Conservation (phyloP, 1,140 invertebrate species). For the Pogonomyrmex barbatus region DNA sequence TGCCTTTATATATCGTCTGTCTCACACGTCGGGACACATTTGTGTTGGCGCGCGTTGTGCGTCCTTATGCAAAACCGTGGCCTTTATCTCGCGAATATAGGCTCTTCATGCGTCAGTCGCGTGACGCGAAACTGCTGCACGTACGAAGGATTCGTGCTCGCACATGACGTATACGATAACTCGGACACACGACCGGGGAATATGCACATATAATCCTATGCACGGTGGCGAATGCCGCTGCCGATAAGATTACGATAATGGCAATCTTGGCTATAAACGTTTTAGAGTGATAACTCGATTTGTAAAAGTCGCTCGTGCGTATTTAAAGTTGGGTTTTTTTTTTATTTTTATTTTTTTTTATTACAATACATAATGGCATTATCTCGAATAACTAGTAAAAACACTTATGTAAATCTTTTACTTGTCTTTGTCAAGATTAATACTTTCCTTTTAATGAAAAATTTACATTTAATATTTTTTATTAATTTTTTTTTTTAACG, state of each 20-base stretch:
- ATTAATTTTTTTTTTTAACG: neutral
- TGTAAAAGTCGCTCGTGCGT: conserved; percentile 1
- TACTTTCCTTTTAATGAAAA: too few relatives aligned
- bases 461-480: too few relatives aligned
- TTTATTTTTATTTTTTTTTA: too few relatives aligned
- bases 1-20: conserved; percentile 1
- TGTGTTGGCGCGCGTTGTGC: neutral
- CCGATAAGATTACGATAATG: conserved; percentile 51
- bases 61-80: conserved; percentile 44
- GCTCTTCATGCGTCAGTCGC: conserved; percentile 45
- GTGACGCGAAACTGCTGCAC: conserved; percentile 33
- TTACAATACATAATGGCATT: neutral
- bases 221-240: conserved; percentile 32
- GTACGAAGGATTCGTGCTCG: conserved; percentile 35
- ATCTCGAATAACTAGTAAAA: neutral
- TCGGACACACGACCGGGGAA: neutral
- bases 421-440: neutral
- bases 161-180: conserved; percentile 42
- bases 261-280: conserved; percentile 18
- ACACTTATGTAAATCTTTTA: neutral
- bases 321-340: too few relatives aligned
- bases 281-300: conserved; percentile 51
- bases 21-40: neutral
- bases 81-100: conserved; percentile 45
- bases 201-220: neutral